Evolutionary conservation across 2,113 vertebrate genomes (phyloP).

Genomic region (Zosterops pallidus): DNA sequence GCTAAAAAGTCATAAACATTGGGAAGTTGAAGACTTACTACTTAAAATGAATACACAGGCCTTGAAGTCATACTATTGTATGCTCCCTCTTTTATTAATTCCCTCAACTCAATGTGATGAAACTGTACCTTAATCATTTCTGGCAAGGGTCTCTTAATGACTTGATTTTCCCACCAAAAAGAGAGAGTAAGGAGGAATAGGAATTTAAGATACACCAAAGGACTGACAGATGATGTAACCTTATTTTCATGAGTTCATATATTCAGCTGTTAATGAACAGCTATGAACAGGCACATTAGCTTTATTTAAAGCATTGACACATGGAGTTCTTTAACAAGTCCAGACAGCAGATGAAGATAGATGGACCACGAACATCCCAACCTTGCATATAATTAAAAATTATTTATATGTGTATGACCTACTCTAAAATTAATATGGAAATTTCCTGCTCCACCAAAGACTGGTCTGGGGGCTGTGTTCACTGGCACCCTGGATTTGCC

Average conservation of each 20-base stretch:
- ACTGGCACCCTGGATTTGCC: accelerated
- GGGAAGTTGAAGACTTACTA: background rate
- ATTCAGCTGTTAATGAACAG: background rate
- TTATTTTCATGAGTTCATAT: background rate
- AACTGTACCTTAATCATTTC: background rate
- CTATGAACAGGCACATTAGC: background rate
- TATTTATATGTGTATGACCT: background rate
- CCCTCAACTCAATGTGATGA: background rate
- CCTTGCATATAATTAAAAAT: background rate
- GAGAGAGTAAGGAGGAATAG: background rate
- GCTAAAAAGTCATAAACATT: background rate
- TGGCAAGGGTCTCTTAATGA: background rate
- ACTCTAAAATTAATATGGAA: background rate
- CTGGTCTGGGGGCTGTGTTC: background rate
- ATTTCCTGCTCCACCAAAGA: background rate
- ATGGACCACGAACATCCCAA: background rate
- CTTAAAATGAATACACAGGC: background rate
- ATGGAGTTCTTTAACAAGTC: background rate
- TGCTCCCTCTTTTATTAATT: background rate
- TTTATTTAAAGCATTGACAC: background rate
- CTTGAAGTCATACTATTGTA: too few relatives aligned
- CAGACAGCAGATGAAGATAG: background rate
- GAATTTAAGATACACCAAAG: background rate
- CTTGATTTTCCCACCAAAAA: background rate
- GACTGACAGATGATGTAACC: background rate